phyloP scores from a whole-genome alignment of 2,888 invertebrate genomes.

The Troglohyphantes excavatus region DNA sequence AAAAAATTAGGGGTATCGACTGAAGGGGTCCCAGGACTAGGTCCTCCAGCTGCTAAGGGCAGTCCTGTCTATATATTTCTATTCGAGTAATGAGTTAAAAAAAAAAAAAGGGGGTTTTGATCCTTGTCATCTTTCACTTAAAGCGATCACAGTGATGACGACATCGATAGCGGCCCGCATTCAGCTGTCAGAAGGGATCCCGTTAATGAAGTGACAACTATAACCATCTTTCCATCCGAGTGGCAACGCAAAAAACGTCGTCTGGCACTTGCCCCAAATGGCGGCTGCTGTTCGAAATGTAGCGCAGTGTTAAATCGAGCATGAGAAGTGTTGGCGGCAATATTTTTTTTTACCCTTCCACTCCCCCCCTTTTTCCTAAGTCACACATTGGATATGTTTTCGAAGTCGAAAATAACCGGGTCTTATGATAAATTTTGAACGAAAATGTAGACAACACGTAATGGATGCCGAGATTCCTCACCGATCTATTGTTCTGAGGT shows the following conservation, averaged over 20 bases:
- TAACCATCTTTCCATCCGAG: too few species aligned
- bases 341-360: too few species aligned
- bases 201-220: slow-evolving; percentile 5
- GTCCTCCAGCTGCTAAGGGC: too few species aligned
- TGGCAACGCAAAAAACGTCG: neutral
- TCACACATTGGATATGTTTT: slow-evolving; percentile 9
- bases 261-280: neutral
- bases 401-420: neutral
- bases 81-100: too few species aligned
- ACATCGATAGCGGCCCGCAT: neutral
- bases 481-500: neutral
- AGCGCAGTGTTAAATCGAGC: neutral
- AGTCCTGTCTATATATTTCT: too few species aligned
- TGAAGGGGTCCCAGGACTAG: too few species aligned
- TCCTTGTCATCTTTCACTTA: neutral
- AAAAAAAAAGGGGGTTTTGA: neutral
- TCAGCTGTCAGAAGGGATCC: neutral
- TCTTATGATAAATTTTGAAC: neutral
- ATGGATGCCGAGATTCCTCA: neutral
- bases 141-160: neutral
- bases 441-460: neutral
- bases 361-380: neutral
- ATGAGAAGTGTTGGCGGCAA: neutral
- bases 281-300: neutral
- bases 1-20: too few species aligned